These are phyloP conservation scores for Lampris incognitus DNA, from an alignment of 2,113 vertebrate genomes.

Conservation along the genomic window DNA sequence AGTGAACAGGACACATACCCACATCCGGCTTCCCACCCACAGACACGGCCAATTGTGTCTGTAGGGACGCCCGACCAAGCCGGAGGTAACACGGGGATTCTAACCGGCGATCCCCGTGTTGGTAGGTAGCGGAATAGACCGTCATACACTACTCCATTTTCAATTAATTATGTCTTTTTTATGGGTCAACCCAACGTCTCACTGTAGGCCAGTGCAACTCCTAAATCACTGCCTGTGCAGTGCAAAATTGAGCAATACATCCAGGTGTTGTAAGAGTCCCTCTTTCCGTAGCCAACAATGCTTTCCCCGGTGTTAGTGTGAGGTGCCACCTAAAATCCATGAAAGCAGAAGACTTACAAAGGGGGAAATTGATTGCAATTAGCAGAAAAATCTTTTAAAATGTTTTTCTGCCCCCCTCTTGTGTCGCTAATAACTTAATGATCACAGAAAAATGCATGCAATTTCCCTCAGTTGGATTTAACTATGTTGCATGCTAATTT, in stretches of 20 bases:
- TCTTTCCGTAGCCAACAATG: neutral
- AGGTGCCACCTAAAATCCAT: constrained; percentile 47
- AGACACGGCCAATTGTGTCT: no score
- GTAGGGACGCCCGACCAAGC: no score
- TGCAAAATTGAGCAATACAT: constrained; percentile 37
- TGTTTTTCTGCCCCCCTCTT: constrained; percentile 77
- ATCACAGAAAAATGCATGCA: constrained; percentile 74
- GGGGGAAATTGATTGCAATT: constrained; percentile 78
- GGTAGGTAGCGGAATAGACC: constrained; percentile 31
- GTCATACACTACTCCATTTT: constrained; percentile 56
- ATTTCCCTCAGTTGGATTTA: constrained; percentile 77
- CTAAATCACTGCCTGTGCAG: constrained; percentile 8
- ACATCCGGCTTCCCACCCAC: no score
- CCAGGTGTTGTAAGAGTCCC: constrained; percentile 18
- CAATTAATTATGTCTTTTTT: constrained; percentile 68
- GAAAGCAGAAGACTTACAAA: constrained; percentile 53
- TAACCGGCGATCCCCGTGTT: no score
- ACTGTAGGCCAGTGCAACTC: constrained; percentile 32
- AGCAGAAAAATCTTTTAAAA: constrained; percentile 63
- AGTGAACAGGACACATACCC: no score
- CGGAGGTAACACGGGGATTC: no score
- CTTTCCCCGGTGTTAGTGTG: constrained; percentile 11
- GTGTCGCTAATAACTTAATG: constrained; percentile 81
- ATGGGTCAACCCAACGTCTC: constrained; percentile 47
- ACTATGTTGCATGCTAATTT: constrained; percentile 67